phyloP scores from a whole-genome alignment of 2,797 vertebrate species.

The Catharus ustulatus region DNA sequence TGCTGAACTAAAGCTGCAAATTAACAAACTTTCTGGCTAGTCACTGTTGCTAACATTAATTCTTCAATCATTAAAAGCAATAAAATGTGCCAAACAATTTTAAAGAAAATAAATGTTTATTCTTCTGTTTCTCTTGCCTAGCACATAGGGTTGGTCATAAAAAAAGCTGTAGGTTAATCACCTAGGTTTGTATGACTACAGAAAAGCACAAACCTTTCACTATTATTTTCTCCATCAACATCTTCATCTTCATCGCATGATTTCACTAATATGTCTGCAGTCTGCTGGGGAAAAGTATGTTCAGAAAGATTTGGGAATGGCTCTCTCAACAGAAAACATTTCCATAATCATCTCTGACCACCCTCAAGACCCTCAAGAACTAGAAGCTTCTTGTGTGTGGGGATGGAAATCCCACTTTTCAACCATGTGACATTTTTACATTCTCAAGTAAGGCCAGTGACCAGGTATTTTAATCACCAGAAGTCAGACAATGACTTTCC shows the following conservation, averaged over 20 bases:
- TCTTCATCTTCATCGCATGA: constrained; percentile 84
- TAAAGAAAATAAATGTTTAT: not conserved
- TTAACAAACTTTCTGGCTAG: not conserved
- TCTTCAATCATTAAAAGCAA: not conserved
- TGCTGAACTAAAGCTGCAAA: not conserved
- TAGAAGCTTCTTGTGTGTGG: not conserved
- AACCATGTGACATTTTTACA: not conserved
- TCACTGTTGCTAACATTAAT: not conserved
- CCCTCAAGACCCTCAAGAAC: not conserved
- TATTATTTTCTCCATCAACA: constrained; percentile 82
- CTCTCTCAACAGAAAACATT: not conserved
- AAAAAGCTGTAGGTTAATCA: not conserved
- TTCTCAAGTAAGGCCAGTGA: not conserved
- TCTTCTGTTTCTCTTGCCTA: not conserved
- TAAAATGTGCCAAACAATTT: not conserved
- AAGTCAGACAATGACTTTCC: not conserved
- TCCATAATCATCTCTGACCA: not conserved
- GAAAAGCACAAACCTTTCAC: constrained; percentile 81
- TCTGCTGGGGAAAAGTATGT: constrained; percentile 54
- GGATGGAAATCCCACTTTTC: not conserved
- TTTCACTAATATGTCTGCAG: constrained; percentile 79
- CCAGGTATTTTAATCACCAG: not conserved
- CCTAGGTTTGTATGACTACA: not conserved
- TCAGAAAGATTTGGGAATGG: constrained; percentile 10
- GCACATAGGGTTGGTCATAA: not conserved